Conservation (phyloP, 2,797 vertebrate genomes). For the Acrossocheilus fasciatus region DNA sequence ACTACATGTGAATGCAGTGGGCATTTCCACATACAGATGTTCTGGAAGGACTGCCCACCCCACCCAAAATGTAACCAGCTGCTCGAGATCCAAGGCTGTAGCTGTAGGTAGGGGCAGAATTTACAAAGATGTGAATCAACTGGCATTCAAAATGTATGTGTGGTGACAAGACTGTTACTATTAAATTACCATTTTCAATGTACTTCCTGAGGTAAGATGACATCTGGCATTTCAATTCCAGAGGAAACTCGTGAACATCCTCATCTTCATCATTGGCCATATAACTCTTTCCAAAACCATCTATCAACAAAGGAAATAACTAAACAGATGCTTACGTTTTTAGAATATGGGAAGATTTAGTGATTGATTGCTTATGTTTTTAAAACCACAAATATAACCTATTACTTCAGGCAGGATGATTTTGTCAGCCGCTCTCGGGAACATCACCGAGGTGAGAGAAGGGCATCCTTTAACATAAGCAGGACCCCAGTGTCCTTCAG, state of each 20-base stretch:
- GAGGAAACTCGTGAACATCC: too few relatives aligned
- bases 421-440: neutral
- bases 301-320: neutral
- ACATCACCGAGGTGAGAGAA: neutral
- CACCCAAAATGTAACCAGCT: too few relatives aligned
- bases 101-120: too few relatives aligned
- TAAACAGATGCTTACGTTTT: neutral
- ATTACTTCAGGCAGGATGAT: neutral
- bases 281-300: neutral
- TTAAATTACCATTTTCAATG: too few relatives aligned
- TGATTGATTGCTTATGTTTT: neutral
- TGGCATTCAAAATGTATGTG: neutral
- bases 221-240: too few relatives aligned
- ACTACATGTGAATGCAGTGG: too few relatives aligned
- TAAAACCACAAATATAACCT: neutral
- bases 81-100: too few relatives aligned
- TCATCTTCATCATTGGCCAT: constrained; percentile 4
- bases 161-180: too few relatives aligned
- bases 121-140: neutral
- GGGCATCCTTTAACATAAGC: neutral
- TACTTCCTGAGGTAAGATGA: too few relatives aligned
- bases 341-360: neutral
- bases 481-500: constrained; percentile 9
- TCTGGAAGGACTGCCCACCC: neutral
- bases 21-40: neutral